phyloP scores from a whole-genome alignment of 2,888 invertebrate genomes.

The Fragum whitleyi region DNA sequence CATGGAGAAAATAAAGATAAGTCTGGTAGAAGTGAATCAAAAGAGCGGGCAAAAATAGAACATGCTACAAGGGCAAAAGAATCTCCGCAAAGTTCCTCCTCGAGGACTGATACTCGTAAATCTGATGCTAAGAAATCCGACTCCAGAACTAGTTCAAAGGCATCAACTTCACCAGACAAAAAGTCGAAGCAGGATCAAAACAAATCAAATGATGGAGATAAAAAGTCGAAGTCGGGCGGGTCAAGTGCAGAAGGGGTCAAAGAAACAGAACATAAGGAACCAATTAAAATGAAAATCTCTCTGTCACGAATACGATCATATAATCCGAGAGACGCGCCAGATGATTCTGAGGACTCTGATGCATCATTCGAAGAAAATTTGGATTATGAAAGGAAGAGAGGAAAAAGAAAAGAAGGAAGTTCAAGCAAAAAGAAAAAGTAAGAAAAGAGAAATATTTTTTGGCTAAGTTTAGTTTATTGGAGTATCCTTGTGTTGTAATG shows the following conservation, averaged over 20 bases:
- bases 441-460: neutral
- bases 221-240: conserved; percentile 33
- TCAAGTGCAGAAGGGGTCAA: conserved; percentile 18
- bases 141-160: conserved; percentile 40
- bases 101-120: conserved; percentile 47
- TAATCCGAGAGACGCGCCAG: conserved; percentile 24
- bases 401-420: conserved; percentile 58
- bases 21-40: conserved; percentile 40
- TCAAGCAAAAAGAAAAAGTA: conserved; percentile 66
- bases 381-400: conserved; percentile 49
- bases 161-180: conserved; percentile 53
- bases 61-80: conserved; percentile 50
- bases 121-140: conserved; percentile 51
- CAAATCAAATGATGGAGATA: conserved; percentile 47
- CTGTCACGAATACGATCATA: conserved; percentile 56
- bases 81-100: conserved; percentile 19
- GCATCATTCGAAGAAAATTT: conserved; percentile 50
- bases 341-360: conserved; percentile 55
- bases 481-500: no score
- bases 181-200: conserved; percentile 38
- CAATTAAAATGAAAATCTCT: conserved; percentile 63
- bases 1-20: conserved; percentile 47
- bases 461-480: no score
- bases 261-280: conserved; percentile 63
- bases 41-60: conserved; percentile 46